phyloP scores from a whole-genome alignment of 2,888 invertebrate species.

The Ernsta delagoae region DNA sequence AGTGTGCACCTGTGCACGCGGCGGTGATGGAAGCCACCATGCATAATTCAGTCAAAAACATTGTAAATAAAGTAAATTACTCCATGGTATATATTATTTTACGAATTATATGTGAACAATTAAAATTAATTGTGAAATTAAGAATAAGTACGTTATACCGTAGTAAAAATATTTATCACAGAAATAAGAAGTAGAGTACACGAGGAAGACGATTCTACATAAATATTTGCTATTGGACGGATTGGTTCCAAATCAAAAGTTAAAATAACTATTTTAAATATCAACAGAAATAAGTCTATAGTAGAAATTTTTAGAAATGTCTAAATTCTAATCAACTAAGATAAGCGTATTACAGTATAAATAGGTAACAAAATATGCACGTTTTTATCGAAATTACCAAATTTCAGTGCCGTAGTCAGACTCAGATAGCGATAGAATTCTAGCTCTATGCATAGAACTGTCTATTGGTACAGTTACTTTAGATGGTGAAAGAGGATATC shows the following conservation, averaged over 20 bases:
- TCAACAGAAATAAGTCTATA: conserved; percentile 4
- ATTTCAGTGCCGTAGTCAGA: conserved; percentile 90
- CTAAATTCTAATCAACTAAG: conserved; percentile 31
- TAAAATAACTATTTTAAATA: conserved; percentile 15
- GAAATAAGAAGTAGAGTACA: conserved; percentile 53
- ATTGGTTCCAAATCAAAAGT: conserved; percentile 45
- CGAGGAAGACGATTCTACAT: conserved; percentile 62
- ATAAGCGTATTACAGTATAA: conserved; percentile 47
- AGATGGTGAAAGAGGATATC: conserved; percentile 79
- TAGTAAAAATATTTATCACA: conserved; percentile 56
- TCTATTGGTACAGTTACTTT: conserved; percentile 87
- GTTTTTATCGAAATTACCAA: conserved; percentile 80
- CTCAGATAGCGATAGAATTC: conserved; percentile 86
- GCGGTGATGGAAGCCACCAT: conserved; percentile 73
- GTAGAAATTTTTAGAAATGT: conserved; percentile 9
- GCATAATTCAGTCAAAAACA: conserved; percentile 50
- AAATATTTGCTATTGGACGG: conserved; percentile 60
- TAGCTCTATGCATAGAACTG: conserved; percentile 86
- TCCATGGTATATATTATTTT: conserved; percentile 43
- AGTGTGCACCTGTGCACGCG: conserved; percentile 75
- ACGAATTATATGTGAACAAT: conserved; percentile 40
- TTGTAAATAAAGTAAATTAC: conserved; percentile 47
- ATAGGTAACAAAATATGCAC: conserved; percentile 44
- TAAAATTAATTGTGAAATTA: conserved; percentile 45
- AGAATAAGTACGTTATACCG: conserved; percentile 10